Percentiles rank a stretch among this genome's conserved stretches.
Evolutionary conservation across 1,140 invertebrate genomes (phyloP).

Genomic region (Acromyrmex echinatior): DNA sequence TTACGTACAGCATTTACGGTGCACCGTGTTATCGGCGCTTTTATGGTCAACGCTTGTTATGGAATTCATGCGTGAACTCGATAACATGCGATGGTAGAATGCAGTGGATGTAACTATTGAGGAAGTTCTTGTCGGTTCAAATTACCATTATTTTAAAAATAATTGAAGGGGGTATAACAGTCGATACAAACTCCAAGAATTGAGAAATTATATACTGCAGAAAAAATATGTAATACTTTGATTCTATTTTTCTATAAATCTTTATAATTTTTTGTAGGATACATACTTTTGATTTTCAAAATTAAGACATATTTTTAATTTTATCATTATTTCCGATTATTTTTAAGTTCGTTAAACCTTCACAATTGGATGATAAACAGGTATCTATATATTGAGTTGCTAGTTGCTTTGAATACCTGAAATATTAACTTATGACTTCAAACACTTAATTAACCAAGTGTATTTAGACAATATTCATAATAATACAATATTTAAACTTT

Average conservation of each 20-base stretch:
- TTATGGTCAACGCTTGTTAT: constrained; percentile 58
- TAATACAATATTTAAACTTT: no score
- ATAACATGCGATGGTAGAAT: constrained; percentile 52
- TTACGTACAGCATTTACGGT: constrained; percentile 12
- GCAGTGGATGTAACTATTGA: constrained; percentile 19
- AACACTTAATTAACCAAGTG: background rate
- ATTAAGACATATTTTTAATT: background rate
- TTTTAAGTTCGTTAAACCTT: background rate
- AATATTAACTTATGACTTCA: background rate
- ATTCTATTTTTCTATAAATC: background rate
- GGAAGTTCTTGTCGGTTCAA: constrained; percentile 24
- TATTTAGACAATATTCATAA: background rate
- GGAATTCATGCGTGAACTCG: constrained; percentile 59
- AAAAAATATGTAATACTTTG: background rate
- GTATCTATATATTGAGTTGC: background rate
- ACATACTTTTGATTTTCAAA: background rate
- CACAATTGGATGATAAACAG: background rate
- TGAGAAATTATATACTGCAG: background rate
- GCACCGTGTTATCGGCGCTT: constrained; percentile 41
- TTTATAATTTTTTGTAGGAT: background rate
- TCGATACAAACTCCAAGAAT: constrained; percentile 12
- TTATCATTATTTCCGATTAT: background rate
- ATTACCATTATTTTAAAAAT: constrained; percentile 29
- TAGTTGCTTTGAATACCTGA: background rate
- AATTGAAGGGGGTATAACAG: constrained; percentile 27